A percentile compares a stretch with the other conserved stretches of the same genome.
Conservation (phyloP, 2,113 vertebrate species). For the Capreolus pygargus region DNA sequence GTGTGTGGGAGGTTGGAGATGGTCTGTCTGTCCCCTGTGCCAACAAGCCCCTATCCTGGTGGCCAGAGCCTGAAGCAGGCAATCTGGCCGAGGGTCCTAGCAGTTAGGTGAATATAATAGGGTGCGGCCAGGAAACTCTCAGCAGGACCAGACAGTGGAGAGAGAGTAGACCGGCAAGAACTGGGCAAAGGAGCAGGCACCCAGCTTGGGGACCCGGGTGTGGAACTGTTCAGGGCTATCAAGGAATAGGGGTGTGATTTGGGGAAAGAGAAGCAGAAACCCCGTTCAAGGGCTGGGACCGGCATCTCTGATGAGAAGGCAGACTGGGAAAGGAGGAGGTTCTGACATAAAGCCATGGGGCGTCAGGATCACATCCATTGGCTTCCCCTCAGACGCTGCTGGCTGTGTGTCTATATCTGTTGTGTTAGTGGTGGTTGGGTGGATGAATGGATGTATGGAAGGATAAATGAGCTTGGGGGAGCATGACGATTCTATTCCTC, state of each 20-base stretch:
- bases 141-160: not conserved
- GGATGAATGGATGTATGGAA: not conserved
- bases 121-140: not conserved
- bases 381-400: not conserved
- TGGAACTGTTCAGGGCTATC: too few relatives aligned
- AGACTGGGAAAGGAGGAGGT: not conserved
- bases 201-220: accelerated
- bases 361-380: not conserved
- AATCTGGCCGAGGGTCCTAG: not conserved
- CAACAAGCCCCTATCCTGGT: not conserved
- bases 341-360: not conserved
- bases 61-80: not conserved
- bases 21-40: not conserved
- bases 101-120: not conserved
- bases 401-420: not conserved
- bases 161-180: not conserved
- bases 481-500: not conserved
- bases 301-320: not conserved
- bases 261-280: not conserved
- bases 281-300: not conserved
- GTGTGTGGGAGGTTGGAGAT: accelerated
- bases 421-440: not conserved
- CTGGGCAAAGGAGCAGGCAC: not conserved
- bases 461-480: not conserved
- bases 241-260: not conserved